Evolutionary conservation across 2,888 invertebrate species (phyloP).

Genomic region (Ectobius pallidus): DNA sequence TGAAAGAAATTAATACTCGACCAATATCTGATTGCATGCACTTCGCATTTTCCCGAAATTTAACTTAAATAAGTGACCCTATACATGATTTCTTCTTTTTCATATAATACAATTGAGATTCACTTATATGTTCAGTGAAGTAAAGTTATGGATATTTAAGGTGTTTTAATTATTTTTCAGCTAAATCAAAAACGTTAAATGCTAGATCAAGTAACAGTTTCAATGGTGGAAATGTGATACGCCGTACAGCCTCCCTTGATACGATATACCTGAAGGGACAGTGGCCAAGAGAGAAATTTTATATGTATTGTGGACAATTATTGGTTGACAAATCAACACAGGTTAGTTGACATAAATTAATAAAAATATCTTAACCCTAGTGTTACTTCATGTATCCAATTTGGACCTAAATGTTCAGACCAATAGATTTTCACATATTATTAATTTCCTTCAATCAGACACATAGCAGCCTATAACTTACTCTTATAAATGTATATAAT

Average conservation of each 20-base stretch:
- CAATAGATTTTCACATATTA: no score
- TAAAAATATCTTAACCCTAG: no score
- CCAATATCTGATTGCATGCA: not conserved
- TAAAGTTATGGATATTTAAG: constrained; percentile 43
- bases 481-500: no score
- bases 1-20: not conserved
- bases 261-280: constrained; percentile 79
- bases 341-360: constrained; percentile 57
- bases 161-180: constrained; percentile 51
- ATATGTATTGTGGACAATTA: constrained; percentile 69
- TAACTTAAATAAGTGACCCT: not conserved
- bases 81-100: no score
- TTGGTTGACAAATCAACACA: constrained; percentile 81
- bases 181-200: constrained; percentile 61
- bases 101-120: no score
- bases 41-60: not conserved
- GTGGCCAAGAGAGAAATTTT: constrained; percentile 74
- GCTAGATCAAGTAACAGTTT: constrained; percentile 59
- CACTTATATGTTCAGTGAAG: no score
- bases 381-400: no score
- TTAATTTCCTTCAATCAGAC: no score
- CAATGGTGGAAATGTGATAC: constrained; percentile 55
- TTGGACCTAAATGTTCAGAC: no score
- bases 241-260: constrained; percentile 80
- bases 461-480: no score